Conservation (phyloP, 2,113 vertebrate genomes). For the Chlorocebus sabaeus region DNA sequence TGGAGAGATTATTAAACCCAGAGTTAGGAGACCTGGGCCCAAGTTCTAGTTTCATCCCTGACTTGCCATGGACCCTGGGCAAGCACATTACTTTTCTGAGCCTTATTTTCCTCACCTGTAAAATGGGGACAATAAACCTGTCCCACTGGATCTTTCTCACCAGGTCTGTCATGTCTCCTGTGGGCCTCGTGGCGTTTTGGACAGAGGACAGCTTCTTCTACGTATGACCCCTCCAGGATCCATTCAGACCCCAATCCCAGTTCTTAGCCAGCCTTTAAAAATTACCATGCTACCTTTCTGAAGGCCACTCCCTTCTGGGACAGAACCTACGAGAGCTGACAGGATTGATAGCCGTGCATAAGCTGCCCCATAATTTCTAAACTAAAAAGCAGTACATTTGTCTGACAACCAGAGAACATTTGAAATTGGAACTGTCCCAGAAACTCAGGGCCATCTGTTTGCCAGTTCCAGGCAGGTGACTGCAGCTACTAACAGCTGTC, state of each 20-base stretch:
- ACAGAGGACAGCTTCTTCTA: neutral
- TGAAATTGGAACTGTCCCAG: conserved; percentile 23
- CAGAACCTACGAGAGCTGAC: neutral
- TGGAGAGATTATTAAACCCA: neutral
- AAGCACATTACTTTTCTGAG: neutral
- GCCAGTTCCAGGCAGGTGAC: neutral
- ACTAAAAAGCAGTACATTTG: conserved; percentile 45
- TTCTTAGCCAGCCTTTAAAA: neutral
- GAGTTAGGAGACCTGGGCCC: neutral
- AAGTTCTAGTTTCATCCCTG: neutral
- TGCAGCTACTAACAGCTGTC: neutral
- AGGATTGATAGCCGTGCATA: conserved; percentile 18
- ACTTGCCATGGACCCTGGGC: neutral
- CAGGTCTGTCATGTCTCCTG: neutral
- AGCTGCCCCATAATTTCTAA: conserved; percentile 32
- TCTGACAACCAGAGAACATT: conserved; percentile 39
- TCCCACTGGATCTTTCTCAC: neutral
- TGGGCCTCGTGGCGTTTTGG: neutral
- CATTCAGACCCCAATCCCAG: neutral
- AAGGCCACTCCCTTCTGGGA: neutral
- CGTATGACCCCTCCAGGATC: neutral
- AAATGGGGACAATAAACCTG: neutral
- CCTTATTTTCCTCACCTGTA: neutral
- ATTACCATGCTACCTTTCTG: neutral
- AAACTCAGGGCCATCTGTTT: conserved; percentile 25